Base-by-base conservation (phyloP, 2,113 vertebrate genomes). In the Andinoacara biseriatus region DNA sequence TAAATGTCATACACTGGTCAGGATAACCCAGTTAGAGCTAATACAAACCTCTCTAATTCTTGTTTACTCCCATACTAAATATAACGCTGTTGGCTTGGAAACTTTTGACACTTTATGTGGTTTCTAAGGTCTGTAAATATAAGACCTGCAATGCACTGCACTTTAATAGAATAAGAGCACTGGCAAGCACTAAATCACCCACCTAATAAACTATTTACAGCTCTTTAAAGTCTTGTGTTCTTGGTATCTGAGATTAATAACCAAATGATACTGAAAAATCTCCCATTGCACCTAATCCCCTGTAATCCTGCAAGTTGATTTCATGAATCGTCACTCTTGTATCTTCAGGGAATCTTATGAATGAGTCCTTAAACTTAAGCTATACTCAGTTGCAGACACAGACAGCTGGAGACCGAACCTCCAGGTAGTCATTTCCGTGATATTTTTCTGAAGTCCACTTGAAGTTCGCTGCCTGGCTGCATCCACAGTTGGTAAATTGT, bases 301-400 rank as follows among this genome's bases (percentile, higher is more conserved):
- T 29, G 15, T 69, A 49, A 69, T 17, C 14, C 52, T 61, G 24
- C 26, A 10, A 31, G 18, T 74, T 31, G 15, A 24, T 26, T 80
- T 76, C 26, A 76, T 26, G 13, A 80, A 18, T 49, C 33, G n/a
- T 17, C 26, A 10, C 63, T 74, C 52, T 33, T 31, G 22, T 72
- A 26, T 81, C 82, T 43, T 77, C 14, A 33, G 72, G n/a, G 78
- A 74, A 58, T 75, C 74, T 82, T 22, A 65, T 85, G 86, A 85
- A 89, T 82, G 79, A 81, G 58, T 76, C 38, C 20, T 56, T 46
- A 40, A 35, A 7, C 7, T 7, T 35, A 35, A 35, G 33, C 33
- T 7, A 35, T 35, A 35, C 33, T 35, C 33, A 35, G 7, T 8
- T 35, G 8, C 8, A 9, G 7, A 35, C 33, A 35, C 7, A 2